These are phyloP conservation scores for Sebastiscus albofasciatus DNA, from an alignment of 2,797 vertebrate genomes.

Conservation along the genomic window DNA sequence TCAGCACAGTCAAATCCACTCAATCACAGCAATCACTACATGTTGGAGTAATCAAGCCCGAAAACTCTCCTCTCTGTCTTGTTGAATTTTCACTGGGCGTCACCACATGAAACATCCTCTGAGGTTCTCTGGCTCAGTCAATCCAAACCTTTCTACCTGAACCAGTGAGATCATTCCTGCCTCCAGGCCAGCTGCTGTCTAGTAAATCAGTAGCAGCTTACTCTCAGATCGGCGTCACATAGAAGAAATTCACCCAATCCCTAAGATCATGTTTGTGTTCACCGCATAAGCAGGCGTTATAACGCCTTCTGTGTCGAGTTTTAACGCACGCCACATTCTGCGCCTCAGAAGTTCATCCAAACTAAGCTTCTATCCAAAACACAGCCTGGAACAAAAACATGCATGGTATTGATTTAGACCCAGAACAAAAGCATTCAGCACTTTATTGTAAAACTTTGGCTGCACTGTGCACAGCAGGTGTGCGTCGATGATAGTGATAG, in stretches of 20 bases:
- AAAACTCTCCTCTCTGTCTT: background rate
- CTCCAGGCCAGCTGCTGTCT: background rate
- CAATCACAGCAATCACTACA: background rate
- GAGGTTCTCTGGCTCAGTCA: background rate
- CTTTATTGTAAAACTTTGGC: conserved; percentile 8
- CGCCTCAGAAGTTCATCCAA: conserved; percentile 34
- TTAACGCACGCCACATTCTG: conserved; percentile 21
- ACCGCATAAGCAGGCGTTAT: conserved; percentile 6
- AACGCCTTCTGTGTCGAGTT: conserved; percentile 22
- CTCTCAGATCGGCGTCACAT: background rate
- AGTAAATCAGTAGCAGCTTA: background rate
- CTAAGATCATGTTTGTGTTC: conserved; percentile 1
- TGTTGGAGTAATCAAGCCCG: background rate
- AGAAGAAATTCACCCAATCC: background rate
- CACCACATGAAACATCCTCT: background rate
- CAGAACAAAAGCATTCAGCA: background rate
- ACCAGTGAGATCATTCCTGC: background rate
- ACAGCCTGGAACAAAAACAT: conserved; percentile 16
- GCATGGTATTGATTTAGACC: conserved; percentile 43
- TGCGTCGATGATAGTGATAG: background rate
- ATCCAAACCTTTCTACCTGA: background rate
- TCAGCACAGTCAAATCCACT: background rate
- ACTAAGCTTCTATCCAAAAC: conserved; percentile 8
- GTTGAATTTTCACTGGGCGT: background rate
- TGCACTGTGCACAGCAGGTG: background rate